These are phyloP conservation scores for Halcyon senegalensis DNA, from an alignment of 2,113 vertebrate genomes.

Conservation along the genomic window DNA sequence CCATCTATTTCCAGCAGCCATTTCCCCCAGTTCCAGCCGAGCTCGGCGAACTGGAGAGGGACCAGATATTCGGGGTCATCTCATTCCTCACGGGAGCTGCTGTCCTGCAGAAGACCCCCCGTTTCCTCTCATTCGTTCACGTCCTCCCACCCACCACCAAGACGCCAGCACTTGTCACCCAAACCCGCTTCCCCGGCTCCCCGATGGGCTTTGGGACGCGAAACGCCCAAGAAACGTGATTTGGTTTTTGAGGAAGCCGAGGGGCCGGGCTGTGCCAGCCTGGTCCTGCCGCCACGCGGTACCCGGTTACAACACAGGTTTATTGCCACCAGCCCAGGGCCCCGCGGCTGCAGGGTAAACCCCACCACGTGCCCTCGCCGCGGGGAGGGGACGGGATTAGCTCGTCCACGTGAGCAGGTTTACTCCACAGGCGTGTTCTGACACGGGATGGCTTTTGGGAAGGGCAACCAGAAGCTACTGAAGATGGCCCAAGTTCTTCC, in stretches of 20 bases:
- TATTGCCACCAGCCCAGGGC: not conserved
- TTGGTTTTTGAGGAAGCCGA: not conserved
- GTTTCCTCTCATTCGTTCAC: too few relatives aligned
- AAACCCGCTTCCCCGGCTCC: not conserved
- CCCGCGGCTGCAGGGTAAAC: not conserved
- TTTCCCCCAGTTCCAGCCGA: not conserved
- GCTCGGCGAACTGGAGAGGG: rapidly evolving
- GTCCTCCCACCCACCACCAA: not conserved
- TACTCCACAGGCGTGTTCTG: not conserved
- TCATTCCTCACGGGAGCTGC: too few relatives aligned
- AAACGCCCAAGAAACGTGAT: not conserved
- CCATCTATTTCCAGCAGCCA: rapidly evolving
- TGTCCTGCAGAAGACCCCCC: rapidly evolving
- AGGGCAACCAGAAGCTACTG: not conserved
- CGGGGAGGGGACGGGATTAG: not conserved
- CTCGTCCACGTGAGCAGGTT: not conserved
- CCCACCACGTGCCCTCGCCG: not conserved
- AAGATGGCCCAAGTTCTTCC: not conserved
- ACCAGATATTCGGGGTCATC: not conserved
- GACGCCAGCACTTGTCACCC: not conserved
- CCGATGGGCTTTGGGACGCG: rapidly evolving
- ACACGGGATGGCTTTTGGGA: not conserved
- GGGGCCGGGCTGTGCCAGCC: not conserved
- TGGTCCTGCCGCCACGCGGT: rapidly evolving
- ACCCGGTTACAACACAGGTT: not conserved